phyloP scores from a whole-genome alignment of 2,797 vertebrate species.

The Bradypodion pumilum region DNA sequence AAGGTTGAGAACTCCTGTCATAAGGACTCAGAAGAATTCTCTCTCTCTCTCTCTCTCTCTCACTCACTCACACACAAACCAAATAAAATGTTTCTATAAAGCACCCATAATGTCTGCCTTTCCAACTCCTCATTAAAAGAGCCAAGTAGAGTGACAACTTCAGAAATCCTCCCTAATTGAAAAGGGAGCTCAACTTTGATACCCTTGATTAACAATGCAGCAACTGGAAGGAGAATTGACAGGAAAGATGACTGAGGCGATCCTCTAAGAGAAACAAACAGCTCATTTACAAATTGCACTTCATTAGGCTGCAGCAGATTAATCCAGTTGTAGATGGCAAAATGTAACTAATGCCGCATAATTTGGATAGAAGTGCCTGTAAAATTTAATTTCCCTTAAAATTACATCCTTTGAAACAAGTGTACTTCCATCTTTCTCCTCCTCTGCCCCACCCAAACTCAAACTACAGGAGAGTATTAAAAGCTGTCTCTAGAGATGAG shows the following conservation, averaged over 20 bases:
- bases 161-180: slow-evolving; percentile 47
- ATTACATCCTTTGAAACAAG: slow-evolving; percentile 42
- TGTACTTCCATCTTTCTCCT: not conserved
- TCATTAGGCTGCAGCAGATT: slow-evolving; percentile 54
- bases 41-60: too few species aligned
- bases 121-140: slow-evolving; percentile 37
- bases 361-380: slow-evolving; percentile 50
- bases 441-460: not conserved
- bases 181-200: slow-evolving; percentile 44
- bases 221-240: slow-evolving; percentile 41
- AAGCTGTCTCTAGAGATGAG: slow-evolving; percentile 32
- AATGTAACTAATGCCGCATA: slow-evolving; percentile 52
- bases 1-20: too few species aligned
- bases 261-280: slow-evolving; percentile 52
- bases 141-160: slow-evolving; percentile 22
- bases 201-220: slow-evolving; percentile 49
- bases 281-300: slow-evolving; percentile 62
- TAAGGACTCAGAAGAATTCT: not conserved
- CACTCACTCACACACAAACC: not conserved
- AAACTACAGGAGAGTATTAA: slow-evolving; percentile 22
- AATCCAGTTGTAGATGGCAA: slow-evolving; percentile 56
- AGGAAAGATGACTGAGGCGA: slow-evolving; percentile 21
- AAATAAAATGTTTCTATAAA: not conserved
- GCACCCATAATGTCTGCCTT: not conserved
- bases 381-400: slow-evolving; percentile 59